Evolutionary conservation across 2,888 invertebrate species (phyloP).

Genomic region (Watsonalla binaria): DNA sequence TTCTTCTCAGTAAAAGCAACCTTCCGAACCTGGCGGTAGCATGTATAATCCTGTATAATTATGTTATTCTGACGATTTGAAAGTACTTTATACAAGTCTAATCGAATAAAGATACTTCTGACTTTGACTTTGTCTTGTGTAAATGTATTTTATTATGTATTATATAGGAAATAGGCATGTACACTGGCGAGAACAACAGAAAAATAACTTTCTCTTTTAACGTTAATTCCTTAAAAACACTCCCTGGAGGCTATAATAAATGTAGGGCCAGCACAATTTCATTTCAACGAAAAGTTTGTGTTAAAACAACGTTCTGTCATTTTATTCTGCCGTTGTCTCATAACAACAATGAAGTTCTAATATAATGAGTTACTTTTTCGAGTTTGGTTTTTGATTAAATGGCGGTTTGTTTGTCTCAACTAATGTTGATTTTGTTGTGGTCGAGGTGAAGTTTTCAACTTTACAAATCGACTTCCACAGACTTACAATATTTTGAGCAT

Average conservation of each 20-base stretch:
- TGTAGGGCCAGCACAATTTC: neutral
- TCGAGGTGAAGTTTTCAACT: too few species aligned
- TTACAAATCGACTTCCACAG: too few species aligned
- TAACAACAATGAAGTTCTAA: neutral
- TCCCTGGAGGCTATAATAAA: neutral
- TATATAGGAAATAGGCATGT: too few species aligned
- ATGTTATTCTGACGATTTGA: too few species aligned
- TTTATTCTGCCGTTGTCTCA: neutral
- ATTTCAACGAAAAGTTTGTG: constrained; percentile 1
- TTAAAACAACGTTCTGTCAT: constrained; percentile 1
- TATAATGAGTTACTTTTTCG: neutral
- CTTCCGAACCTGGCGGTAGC: too few species aligned
- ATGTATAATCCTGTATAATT: too few species aligned
- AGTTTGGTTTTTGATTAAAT: neutral
- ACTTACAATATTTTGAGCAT: too few species aligned
- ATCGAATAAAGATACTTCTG: too few species aligned
- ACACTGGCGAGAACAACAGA: neutral
- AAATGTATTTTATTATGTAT: too few species aligned
- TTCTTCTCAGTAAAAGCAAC: too few species aligned
- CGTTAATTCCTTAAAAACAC: neutral
- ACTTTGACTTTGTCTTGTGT: too few species aligned
- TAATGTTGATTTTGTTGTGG: neutral
- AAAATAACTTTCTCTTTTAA: neutral
- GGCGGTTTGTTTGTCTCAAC: neutral
- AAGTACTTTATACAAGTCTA: too few species aligned